Conservation (phyloP, 53 echinoderm and acorn worm species). For the Hippasteria phrygiana region DNA sequence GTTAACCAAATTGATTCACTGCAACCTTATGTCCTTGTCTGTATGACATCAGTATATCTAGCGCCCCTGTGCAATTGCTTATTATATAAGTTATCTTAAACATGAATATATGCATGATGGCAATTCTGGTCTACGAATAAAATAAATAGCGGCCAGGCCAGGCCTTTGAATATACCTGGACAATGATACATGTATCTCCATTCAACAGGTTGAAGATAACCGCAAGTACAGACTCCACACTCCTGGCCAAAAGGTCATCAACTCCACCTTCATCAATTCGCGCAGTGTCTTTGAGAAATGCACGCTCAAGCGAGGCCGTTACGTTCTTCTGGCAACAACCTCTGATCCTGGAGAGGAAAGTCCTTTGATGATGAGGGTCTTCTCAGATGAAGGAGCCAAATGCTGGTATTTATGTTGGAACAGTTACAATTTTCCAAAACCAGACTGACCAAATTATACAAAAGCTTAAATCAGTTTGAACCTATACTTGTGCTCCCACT, state of each 20-base stretch:
- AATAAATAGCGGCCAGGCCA: too few species aligned
- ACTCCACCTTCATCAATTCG: slow-evolving; percentile 93
- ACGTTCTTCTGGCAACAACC: slow-evolving; percentile 85
- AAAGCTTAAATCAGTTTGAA: too few species aligned
- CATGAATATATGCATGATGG: too few species aligned
- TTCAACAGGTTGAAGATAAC: slow-evolving; percentile 81
- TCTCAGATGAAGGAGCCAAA: slow-evolving; percentile 82
- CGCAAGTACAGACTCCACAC: slow-evolving; percentile 78
- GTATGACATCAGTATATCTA: too few species aligned
- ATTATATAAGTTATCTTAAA: too few species aligned
- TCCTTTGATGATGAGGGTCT: slow-evolving; percentile 86
- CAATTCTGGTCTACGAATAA: too few species aligned
- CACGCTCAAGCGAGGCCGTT: slow-evolving; percentile 83
- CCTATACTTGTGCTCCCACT: too few species aligned
- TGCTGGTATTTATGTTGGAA: slow-evolving; percentile 45
- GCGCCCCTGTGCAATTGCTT: too few species aligned
- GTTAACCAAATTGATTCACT: too few species aligned
- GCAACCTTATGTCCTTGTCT: too few species aligned
- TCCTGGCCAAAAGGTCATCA: slow-evolving; percentile 70
- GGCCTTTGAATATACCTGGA: background rate
- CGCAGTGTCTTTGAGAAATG: slow-evolving; percentile 92
- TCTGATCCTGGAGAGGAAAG: slow-evolving; percentile 85
- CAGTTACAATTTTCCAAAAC: too few species aligned
- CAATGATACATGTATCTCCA: background rate
- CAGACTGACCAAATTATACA: too few species aligned